These are phyloP conservation scores for Chrysemys picta DNA, from an alignment of 2,113 vertebrate genomes.

Conservation along the genomic window DNA sequence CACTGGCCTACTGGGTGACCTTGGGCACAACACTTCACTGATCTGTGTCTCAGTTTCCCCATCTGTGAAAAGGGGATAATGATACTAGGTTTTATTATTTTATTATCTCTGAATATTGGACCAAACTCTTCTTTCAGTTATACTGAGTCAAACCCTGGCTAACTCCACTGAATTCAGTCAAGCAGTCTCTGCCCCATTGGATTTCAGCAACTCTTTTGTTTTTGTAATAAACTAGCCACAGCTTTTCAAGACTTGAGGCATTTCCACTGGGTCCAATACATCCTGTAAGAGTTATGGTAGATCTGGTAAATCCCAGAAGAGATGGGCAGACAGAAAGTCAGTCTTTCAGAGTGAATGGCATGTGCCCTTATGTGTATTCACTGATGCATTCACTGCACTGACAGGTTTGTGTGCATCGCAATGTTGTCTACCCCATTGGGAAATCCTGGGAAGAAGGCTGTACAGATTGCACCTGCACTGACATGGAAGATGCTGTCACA, in stretches of 20 bases:
- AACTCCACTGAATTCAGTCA: fast-evolving
- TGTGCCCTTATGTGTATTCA: not conserved
- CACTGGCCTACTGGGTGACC: not conserved
- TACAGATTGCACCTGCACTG: conserved; percentile 84
- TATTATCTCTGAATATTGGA: not conserved
- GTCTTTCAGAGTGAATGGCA: not conserved
- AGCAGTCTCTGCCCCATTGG: not conserved
- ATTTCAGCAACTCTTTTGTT: not conserved
- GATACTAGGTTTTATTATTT: fast-evolving
- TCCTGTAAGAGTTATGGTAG: not conserved
- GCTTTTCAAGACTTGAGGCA: not conserved
- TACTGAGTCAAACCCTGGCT: not conserved
- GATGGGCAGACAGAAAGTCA: not conserved
- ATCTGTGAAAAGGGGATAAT: not conserved
- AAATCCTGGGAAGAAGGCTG: conserved; percentile 90
- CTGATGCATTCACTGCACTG: not conserved
- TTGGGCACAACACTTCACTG: not conserved
- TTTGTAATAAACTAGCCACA: not conserved
- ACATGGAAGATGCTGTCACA: conserved; percentile 81
- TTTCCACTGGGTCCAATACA: not conserved
- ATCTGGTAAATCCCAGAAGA: not conserved
- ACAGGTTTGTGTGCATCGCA: conserved; percentile 92
- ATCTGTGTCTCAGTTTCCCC: not conserved
- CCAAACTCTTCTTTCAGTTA: not conserved
- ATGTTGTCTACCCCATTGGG: conserved; percentile 83